These are phyloP conservation scores for Limenitis camilla DNA, from an alignment of 2,888 invertebrate genomes.

Conservation along the genomic window DNA sequence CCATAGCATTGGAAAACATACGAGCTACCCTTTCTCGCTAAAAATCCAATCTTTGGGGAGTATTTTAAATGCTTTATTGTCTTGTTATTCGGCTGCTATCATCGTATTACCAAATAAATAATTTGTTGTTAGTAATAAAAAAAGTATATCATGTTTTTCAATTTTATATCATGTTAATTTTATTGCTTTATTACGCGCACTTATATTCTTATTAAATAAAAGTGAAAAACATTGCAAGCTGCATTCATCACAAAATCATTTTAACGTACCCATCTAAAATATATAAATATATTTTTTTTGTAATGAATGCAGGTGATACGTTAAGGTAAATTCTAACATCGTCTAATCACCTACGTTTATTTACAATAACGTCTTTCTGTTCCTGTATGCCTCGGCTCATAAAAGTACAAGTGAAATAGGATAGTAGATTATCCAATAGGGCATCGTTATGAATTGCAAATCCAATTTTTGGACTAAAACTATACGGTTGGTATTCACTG, in stretches of 20 bases:
- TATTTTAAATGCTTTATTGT: slow-evolving; percentile 47
- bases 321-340: slow-evolving; percentile 42
- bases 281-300: slow-evolving; percentile 1
- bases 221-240: slow-evolving; percentile 33
- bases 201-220: slow-evolving; percentile 4
- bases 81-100: slow-evolving; percentile 59
- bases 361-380: slow-evolving; percentile 42
- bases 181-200: not conserved
- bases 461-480: slow-evolving; percentile 64
- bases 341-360: slow-evolving; percentile 64
- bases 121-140: slow-evolving; percentile 53
- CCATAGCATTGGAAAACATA: slow-evolving; percentile 48
- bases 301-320: slow-evolving; percentile 42
- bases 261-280: no score
- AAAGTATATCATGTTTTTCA: slow-evolving; percentile 45
- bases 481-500: slow-evolving; percentile 45
- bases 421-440: slow-evolving; percentile 34
- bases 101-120: slow-evolving; percentile 60
- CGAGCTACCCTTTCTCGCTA: slow-evolving; percentile 41
- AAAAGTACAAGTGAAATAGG: slow-evolving; percentile 48
- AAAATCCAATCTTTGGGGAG: slow-evolving; percentile 66
- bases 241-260: slow-evolving; percentile 24
- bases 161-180: slow-evolving; percentile 32
- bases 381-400: slow-evolving; percentile 35
- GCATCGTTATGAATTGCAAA: slow-evolving; percentile 49